phyloP scores from a whole-genome alignment of 2,797 vertebrate genomes.

The Sebastes diploproa region DNA sequence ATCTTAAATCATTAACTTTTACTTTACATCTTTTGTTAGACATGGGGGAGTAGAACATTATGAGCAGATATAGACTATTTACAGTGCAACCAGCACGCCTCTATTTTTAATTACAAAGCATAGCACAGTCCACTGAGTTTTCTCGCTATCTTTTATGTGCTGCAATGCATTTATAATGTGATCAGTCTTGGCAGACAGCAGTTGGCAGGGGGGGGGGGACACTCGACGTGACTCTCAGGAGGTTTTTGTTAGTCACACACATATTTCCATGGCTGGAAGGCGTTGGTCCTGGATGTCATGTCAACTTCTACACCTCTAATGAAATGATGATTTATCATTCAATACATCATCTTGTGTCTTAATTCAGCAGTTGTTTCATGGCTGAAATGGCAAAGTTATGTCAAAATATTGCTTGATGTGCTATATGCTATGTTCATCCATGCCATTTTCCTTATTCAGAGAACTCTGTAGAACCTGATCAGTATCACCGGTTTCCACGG shows the following conservation, averaged over 20 bases:
- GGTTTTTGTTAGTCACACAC: slow-evolving; percentile 77
- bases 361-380: background rate
- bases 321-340: background rate
- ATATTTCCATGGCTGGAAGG: slow-evolving; percentile 5
- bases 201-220: background rate
- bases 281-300: background rate
- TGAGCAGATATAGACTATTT: background rate
- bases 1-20: background rate
- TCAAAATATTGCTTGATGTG: background rate
- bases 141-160: background rate
- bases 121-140: background rate
- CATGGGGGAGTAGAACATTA: background rate
- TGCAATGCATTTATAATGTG: slow-evolving; percentile 63
- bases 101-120: slow-evolving; percentile 13
- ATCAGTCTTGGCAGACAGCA: slow-evolving; percentile 41
- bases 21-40: background rate
- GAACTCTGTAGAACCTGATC: slow-evolving; percentile 39
- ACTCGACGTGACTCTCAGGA: slow-evolving; percentile 76
- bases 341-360: background rate
- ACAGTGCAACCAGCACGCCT: background rate
- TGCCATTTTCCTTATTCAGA: slow-evolving; percentile 38
- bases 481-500: slow-evolving; percentile 61
- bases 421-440: too few species aligned
- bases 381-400: background rate
- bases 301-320: background rate